Evolutionary conservation across 1,140 invertebrate genomes (phyloP).

Genomic region (Caerostris darwini): DNA sequence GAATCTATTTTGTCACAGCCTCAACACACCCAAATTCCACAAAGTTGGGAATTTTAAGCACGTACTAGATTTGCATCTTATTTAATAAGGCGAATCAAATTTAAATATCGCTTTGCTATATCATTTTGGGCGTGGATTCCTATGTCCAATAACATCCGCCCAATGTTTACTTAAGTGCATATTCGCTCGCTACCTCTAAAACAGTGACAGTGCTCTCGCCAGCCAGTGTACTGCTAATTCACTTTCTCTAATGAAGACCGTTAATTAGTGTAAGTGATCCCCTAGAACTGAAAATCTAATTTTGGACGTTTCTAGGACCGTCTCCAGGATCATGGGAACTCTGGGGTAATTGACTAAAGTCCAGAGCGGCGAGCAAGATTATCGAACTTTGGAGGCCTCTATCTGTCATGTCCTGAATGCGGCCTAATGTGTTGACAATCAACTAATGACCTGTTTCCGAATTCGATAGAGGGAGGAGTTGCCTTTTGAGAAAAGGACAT

Average conservation of each 20-base stretch:
- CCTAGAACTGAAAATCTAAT: constrained; percentile 20
- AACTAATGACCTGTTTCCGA: not conserved
- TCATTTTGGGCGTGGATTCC: not conserved
- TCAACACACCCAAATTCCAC: not conserved
- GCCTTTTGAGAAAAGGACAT: not conserved
- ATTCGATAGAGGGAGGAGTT: not conserved
- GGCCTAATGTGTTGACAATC: not conserved
- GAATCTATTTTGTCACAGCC: too few species aligned
- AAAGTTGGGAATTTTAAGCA: not conserved
- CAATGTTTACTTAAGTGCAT: not conserved
- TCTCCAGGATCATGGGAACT: not conserved
- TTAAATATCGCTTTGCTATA: not conserved
- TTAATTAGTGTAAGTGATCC: constrained; percentile 5
- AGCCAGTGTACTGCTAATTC: not conserved
- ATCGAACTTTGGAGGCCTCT: not conserved
- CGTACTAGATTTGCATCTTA: not conserved
- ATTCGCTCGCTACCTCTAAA: not conserved
- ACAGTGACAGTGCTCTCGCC: not conserved
- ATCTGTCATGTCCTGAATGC: not conserved
- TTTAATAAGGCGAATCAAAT: not conserved
- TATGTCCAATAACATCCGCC: not conserved
- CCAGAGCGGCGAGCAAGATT: not conserved
- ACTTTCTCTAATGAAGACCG: not conserved
- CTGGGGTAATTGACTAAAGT: not conserved
- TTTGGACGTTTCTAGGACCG: not conserved